Percentiles rank a stretch among this genome's conserved stretches.
Evolutionary conservation across 2,113 vertebrate genomes (phyloP).

Genomic region (Jacana jacana): DNA sequence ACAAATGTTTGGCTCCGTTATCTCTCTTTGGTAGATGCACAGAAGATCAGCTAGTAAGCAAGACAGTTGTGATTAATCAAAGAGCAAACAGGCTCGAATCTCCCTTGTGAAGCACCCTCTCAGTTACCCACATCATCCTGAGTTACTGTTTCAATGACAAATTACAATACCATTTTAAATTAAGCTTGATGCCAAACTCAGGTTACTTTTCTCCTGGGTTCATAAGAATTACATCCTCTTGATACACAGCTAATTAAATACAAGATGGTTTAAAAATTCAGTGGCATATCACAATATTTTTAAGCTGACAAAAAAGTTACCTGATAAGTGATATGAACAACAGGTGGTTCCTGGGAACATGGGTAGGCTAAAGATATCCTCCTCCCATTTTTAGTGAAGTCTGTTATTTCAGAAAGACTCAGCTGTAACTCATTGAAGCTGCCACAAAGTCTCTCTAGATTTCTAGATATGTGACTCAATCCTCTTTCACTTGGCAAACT

Average conservation of each 20-base stretch:
- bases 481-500: conserved; percentile 67
- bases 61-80: not conserved
- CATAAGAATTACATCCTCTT: not conserved
- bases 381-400: conserved; percentile 82
- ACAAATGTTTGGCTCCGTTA: not conserved
- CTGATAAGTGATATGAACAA: conserved; percentile 85
- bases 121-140: not conserved
- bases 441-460: conserved; percentile 84
- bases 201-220: not conserved
- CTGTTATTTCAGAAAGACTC: conserved; percentile 81
- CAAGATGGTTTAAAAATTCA: not conserved
- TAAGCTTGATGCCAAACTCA: not conserved
- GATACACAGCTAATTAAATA: not conserved
- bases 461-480: conserved; percentile 78
- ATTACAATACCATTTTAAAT: not conserved
- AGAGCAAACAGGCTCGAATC: not conserved
- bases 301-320: conserved; percentile 67
- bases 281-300: not conserved
- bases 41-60: not conserved
- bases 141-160: not conserved
- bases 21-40: not conserved
- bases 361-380: conserved; percentile 78
- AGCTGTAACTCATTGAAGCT: conserved; percentile 84
- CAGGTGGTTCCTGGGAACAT: conserved; percentile 77
- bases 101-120: not conserved